These are phyloP conservation scores for Cantharis rustica DNA, from an alignment of 2,888 invertebrate genomes.

Conservation along the genomic window DNA sequence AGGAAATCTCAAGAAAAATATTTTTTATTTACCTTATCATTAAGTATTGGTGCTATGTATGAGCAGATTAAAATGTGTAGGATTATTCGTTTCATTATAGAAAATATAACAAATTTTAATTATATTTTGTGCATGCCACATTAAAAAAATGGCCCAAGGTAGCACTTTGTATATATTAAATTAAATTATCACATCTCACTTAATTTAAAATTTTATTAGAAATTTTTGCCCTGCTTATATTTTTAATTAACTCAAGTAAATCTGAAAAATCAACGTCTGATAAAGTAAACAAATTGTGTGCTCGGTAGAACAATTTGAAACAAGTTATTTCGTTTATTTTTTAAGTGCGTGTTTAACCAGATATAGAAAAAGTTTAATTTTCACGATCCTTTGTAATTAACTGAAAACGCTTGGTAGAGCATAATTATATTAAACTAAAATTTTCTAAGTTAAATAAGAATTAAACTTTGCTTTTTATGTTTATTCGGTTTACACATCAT, in stretches of 20 bases:
- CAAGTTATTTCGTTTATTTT: not conserved
- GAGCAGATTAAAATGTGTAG: no score
- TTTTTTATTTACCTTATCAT: no score
- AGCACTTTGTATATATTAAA: not conserved
- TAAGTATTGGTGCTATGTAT: no score
- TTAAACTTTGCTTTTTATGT: not conserved
- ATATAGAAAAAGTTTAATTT: conserved; percentile 3
- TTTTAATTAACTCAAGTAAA: not conserved
- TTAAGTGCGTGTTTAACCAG: not conserved
- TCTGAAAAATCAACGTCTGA: not conserved
- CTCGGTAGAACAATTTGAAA: not conserved
- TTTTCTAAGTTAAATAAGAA: not conserved
- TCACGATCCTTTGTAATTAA: not conserved
- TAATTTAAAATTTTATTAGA: not conserved
- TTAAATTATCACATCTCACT: not conserved
- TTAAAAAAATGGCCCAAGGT: not conserved
- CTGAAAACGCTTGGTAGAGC: not conserved
- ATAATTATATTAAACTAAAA: conserved; percentile 1
- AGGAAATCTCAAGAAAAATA: no score
- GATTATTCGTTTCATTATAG: not conserved
- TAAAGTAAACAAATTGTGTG: not conserved
- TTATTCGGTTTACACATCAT: not conserved
- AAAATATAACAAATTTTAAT: not conserved
- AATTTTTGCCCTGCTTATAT: not conserved
- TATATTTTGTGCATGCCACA: not conserved